Conservation (phyloP, 2,888 invertebrate species). For the Conus canariensis region DNA sequence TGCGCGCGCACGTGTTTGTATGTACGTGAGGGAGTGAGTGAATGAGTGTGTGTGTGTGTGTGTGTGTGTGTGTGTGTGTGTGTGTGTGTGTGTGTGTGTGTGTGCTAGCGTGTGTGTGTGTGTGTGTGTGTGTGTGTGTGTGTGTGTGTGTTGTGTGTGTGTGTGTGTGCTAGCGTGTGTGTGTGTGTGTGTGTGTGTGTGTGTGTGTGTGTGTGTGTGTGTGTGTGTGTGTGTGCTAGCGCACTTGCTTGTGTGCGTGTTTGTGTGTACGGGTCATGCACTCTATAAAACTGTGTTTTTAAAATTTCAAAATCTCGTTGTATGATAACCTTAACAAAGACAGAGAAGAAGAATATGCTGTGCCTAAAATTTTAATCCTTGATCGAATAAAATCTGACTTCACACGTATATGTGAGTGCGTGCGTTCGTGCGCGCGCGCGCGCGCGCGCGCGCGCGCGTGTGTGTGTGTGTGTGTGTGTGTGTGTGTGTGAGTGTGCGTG, state of each 20-base stretch:
- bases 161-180: not conserved
- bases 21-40: not conserved
- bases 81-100: too few species aligned
- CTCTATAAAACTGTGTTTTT: too few species aligned
- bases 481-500: not conserved
- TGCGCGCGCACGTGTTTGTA: not conserved
- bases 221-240: not conserved
- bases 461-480: not conserved
- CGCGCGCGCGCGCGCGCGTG: not conserved
- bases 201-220: not conserved
- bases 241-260: too few species aligned
- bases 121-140: not conserved
- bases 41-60: slow-evolving; percentile 23
- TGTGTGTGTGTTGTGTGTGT: not conserved
- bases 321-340: too few species aligned
- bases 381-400: too few species aligned
- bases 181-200: slow-evolving; percentile 18
- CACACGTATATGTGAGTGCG: too few species aligned
- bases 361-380: too few species aligned
- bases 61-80: slow-evolving; percentile 8
- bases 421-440: not conserved
- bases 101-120: too few species aligned
- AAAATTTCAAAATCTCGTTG: too few species aligned
- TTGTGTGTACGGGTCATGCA: too few species aligned
- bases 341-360: too few species aligned